Base-by-base conservation (phyloP, 2,113 vertebrate genomes). In the Pteruthius melanotis region DNA sequence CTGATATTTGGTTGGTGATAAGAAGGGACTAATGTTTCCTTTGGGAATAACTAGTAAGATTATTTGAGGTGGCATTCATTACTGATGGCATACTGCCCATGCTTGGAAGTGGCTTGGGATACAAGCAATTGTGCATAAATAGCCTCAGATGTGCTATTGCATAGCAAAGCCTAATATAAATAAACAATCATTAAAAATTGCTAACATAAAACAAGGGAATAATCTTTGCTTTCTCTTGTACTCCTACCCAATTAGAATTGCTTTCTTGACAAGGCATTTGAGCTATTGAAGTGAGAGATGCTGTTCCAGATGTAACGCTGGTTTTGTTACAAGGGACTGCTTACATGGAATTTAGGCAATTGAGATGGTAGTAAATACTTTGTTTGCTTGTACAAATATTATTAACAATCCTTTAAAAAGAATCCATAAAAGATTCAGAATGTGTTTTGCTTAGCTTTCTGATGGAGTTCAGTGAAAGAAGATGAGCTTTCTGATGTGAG, bases 131-230 rank as follows among this genome's bases (percentile, higher is more conserved):
- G 59, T 80, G 19, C 69, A 92, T 85, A 90, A 93, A 95, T 77
- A 95, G 61, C 72, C 70, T 96, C 87, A 78, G 65, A 86, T 96
- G 72, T 93, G 83, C 76, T 90, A 81, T 92, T 89, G 92, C 80
- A 64, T 59, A 86, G 88, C 85, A 88, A 94, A 90, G 42, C 76
- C 83, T 65, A 74, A 59, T 76, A 87, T 92, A 96, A 95, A 93
- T 94, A 94, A 92, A 74, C 91, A 94, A 84, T 86, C 92, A 89
- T 95, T 93, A 80, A 88, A 93, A 96, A 95, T 79, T 94, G 44
- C 88, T 89, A 81, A 89, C 79, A 87, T 96, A 87, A 94, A 88
- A 31, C 83, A 75, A 69, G 85, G 87, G 83, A 95, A 76, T 94
- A 87, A 93, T 93, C 87, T 88, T 72, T 79, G 75, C 60, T 93